Conservation (phyloP, 2,113 vertebrate species). For the Oryctolagus cuniculus region DNA sequence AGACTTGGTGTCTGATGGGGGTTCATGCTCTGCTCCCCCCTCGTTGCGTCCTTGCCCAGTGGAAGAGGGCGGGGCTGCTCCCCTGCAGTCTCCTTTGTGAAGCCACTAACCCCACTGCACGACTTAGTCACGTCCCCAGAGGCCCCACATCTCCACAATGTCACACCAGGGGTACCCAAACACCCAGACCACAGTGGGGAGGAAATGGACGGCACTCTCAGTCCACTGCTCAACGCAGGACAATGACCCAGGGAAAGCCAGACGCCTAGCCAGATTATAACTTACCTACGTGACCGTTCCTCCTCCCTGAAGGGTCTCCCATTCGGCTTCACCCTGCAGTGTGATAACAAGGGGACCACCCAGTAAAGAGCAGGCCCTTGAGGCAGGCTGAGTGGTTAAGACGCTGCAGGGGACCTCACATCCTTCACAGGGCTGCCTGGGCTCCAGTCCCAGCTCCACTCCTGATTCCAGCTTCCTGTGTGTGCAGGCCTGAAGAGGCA, state of each 20-base stretch:
- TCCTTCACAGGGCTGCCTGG: no score
- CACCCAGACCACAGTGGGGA: neutral
- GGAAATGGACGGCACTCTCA: no score
- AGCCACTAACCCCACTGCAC: neutral
- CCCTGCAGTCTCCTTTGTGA: neutral
- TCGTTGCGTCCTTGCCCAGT: neutral
- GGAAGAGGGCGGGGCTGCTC: neutral
- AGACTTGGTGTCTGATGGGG: no score
- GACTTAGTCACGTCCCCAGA: neutral
- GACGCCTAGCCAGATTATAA: no score
- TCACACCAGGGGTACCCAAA: neutral
- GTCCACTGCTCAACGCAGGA: no score
- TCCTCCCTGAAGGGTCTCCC: neutral
- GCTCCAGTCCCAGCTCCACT: no score
- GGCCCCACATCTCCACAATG: no score
- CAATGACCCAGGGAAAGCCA: no score
- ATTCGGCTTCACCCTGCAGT: neutral
- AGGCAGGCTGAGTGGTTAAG: no score
- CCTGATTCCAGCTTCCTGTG: no score
- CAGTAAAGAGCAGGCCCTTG: neutral
- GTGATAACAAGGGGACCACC: neutral
- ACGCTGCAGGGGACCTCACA: no score
- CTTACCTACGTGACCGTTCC: neutral
- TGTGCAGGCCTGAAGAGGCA: no score
- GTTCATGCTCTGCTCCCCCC: neutral